Percentiles rank a stretch among this genome's conserved stretches.
Conservation (phyloP, 2,888 invertebrate genomes). For the Conomelus anceps region DNA sequence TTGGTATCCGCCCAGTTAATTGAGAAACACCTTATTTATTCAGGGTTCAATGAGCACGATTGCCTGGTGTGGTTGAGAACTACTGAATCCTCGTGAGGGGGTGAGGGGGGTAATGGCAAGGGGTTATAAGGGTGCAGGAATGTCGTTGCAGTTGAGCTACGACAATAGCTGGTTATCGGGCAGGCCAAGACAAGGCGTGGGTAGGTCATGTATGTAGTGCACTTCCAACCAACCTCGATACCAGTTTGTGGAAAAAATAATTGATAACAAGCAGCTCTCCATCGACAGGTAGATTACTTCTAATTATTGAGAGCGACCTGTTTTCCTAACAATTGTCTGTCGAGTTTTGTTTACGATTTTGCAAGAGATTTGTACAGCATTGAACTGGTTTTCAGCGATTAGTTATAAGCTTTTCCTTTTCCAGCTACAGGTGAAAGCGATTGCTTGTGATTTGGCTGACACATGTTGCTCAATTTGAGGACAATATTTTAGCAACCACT, state of each 20-base stretch:
- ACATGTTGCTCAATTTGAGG: not conserved
- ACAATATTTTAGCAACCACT: not conserved
- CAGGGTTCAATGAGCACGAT: not conserved
- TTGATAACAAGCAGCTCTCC: not conserved
- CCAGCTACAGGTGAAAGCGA: not conserved
- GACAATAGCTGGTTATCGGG: not conserved
- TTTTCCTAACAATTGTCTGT: not conserved
- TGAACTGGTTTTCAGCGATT: not conserved
- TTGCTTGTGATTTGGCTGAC: not conserved
- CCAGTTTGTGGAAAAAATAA: not conserved
- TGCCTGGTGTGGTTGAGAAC: not conserved
- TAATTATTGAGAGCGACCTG: not conserved
- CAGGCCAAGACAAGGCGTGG: not conserved
- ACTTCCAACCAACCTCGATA: not conserved
- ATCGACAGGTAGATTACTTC: not conserved
- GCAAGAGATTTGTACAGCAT: not conserved
- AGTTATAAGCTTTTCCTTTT: not conserved
- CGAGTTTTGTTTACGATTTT: not conserved
- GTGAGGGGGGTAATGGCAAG: not conserved
- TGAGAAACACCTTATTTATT: not conserved
- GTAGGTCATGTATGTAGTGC: not conserved
- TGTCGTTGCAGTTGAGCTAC: not conserved
- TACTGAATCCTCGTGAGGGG: not conserved
- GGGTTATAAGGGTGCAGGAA: not conserved
- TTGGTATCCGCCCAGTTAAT: not conserved